Evolutionary conservation across 2,888 invertebrate species (phyloP).

Genomic region (Caenorhabditis sinica): DNA sequence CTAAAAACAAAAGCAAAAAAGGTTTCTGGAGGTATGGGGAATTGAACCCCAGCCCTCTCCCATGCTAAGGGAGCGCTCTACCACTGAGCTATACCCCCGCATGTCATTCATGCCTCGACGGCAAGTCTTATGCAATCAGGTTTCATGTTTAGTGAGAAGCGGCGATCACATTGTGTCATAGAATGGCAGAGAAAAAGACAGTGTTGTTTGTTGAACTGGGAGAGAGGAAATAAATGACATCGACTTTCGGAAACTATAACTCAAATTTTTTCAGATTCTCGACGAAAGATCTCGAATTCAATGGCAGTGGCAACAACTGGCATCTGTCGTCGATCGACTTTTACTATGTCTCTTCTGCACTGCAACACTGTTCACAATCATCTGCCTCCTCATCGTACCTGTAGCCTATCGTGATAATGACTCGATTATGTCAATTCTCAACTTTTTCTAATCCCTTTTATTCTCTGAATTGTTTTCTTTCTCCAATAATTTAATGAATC

Average conservation of each 20-base stretch:
- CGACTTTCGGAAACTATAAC: neutral
- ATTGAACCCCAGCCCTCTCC: constrained; percentile 78
- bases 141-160: neutral
- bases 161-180: neutral
- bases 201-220: neutral
- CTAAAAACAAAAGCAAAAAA: constrained; percentile 22
- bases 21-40: constrained; percentile 74
- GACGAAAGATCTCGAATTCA: constrained; percentile 81
- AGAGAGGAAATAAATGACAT: neutral
- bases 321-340: constrained; percentile 84
- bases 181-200: neutral
- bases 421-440: constrained; percentile 56
- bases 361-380: constrained; percentile 90
- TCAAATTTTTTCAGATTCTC: constrained; percentile 72
- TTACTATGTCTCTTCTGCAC: constrained; percentile 90
- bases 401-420: constrained; percentile 70
- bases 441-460: constrained; percentile 46
- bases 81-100: constrained; percentile 78
- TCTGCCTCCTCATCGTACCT: constrained; percentile 87
- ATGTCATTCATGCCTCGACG: neutral
- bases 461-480: neutral
- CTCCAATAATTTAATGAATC: neutral
- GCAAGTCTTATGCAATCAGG: neutral
- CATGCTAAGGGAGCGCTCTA: constrained; percentile 80
- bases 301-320: constrained; percentile 83